phyloP scores from a whole-genome alignment of 1,140 invertebrate species.

The Drosophila erecta region DNA sequence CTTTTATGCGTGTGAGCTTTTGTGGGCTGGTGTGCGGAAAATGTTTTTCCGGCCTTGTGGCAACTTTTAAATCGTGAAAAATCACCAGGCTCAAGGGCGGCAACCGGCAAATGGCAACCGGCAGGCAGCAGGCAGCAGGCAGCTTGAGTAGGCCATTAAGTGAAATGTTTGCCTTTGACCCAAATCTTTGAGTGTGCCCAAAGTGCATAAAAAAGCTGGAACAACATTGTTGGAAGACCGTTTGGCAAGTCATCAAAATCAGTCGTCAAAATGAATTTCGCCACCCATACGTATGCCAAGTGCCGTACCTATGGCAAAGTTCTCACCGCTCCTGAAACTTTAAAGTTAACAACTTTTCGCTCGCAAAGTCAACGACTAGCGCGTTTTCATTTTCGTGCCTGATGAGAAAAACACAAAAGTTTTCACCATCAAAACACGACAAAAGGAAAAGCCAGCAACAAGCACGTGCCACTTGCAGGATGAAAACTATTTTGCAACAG shows the following conservation, averaged over 20 bases:
- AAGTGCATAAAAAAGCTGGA: conserved; percentile 43
- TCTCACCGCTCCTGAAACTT: conserved; percentile 43
- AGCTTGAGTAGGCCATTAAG: conserved; percentile 58
- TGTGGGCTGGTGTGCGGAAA: background rate
- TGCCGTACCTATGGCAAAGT: conserved; percentile 12
- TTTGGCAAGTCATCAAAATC: conserved; percentile 68
- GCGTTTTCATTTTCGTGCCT: conserved; percentile 67
- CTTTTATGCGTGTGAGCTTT: conserved; percentile 36
- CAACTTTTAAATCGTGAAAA: conserved; percentile 67
- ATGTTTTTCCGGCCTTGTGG: conserved; percentile 28
- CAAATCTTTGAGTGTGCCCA: conserved; percentile 47
- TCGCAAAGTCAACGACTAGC: conserved; percentile 45
- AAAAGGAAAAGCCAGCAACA: conserved; percentile 51
- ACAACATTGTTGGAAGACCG: conserved; percentile 40
- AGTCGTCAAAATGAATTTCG: conserved; percentile 40
- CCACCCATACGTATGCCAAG: background rate
- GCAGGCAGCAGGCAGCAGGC: too few relatives aligned
- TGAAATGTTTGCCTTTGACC: conserved; percentile 56
- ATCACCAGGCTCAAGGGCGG: conserved; percentile 46
- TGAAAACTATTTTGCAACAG: conserved; percentile 41
- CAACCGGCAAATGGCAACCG: background rate
- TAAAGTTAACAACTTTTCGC: conserved; percentile 66
- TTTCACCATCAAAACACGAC: conserved; percentile 44
- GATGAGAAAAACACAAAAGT: conserved; percentile 73
- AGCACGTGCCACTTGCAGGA: conserved; percentile 59